phyloP scores from a whole-genome alignment of 2,797 vertebrate species.

The Percopsis omiscomaycus region DNA sequence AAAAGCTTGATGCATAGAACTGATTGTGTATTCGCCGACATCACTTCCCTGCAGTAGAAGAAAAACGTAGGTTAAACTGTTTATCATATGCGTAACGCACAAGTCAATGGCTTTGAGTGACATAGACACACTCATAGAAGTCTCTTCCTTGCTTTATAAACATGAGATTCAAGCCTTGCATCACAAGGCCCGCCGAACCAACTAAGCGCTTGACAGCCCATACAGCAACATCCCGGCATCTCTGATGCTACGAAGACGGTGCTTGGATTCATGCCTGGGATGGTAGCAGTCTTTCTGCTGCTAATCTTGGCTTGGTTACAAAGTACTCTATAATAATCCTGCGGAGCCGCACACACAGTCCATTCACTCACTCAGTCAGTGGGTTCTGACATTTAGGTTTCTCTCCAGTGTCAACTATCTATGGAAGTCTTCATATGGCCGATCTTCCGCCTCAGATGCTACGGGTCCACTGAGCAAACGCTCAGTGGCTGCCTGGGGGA shows the following conservation, averaged over 20 bases:
- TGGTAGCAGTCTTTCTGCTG: constrained; percentile 33
- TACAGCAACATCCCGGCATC: constrained; percentile 42
- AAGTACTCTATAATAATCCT: constrained; percentile 25
- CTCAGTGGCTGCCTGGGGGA: constrained; percentile 12
- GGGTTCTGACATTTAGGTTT: constrained; percentile 26
- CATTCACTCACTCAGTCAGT: constrained; percentile 23
- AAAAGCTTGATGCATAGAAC: constrained; percentile 1
- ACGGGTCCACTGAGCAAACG: not conserved
- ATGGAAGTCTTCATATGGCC: constrained; percentile 16
- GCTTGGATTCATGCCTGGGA: constrained; percentile 46
- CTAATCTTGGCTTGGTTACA: constrained; percentile 38
- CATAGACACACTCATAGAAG: constrained; percentile 6
- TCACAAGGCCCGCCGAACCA: constrained; percentile 49
- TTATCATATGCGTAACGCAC: not conserved
- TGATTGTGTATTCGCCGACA: not conserved
- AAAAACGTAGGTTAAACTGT: constrained; percentile 26
- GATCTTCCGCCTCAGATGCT: constrained; percentile 15
- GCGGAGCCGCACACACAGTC: constrained; percentile 14
- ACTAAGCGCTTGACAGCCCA: constrained; percentile 44
- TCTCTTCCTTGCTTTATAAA: constrained; percentile 37
- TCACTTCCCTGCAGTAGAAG: constrained; percentile 1
- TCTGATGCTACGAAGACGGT: constrained; percentile 42
- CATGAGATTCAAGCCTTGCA: constrained; percentile 48
- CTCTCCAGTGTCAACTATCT: constrained; percentile 11
- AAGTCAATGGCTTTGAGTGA: not conserved